Evolutionary conservation across 2,113 vertebrate species (phyloP), one percentile per base, ranked within the genome.

Genomic region (Indicator maculatus): DNA sequence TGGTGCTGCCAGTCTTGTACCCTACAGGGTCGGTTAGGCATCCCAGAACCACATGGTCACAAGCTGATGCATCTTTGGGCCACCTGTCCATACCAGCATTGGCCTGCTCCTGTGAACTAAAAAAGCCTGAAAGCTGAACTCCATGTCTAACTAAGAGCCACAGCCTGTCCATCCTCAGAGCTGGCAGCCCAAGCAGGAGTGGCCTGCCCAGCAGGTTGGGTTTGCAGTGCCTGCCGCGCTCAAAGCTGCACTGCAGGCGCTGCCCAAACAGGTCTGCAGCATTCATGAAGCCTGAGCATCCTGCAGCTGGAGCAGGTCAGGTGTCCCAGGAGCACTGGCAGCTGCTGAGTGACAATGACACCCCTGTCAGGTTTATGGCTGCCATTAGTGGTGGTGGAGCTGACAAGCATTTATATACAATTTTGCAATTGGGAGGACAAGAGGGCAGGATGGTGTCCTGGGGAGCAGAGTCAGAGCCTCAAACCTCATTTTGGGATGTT

Each of bases 301-400:
- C 58, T 5, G 0, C 0, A 5, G 76, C 59, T 20, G 38, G 64
- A 55, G 58, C 8, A 0, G 64, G 7, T 16, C 58, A 27, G 67
- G 52, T 0, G 1, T 20, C 59, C 65, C 5, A 4, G 59, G 64
- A 67, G 79, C 41, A 31, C 47, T 3, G 3, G 65, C 84, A 83
- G 85, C 94, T 67, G 85, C 63, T 2, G 7, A 59, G 89, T 89
- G 89, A 86, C 88, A 89, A 27, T 79, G 86, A 93, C 85, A 72
- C n/a, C 65, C 58, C 53, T 89, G 91, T 80, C 86, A 89, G 86
- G 53, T 91, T 95, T 83, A 83, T 47, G 72, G 88, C 28, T 75
- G 81, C 58, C 61, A 38, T 74, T 66, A 71, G 53, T 30, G 30
- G 45, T 5, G 28, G 76, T 41, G 44, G 76, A 55, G 44, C 71